Evolutionary conservation across 2,888 invertebrate genomes (phyloP).

Genomic region (Mythimna albipuncta): DNA sequence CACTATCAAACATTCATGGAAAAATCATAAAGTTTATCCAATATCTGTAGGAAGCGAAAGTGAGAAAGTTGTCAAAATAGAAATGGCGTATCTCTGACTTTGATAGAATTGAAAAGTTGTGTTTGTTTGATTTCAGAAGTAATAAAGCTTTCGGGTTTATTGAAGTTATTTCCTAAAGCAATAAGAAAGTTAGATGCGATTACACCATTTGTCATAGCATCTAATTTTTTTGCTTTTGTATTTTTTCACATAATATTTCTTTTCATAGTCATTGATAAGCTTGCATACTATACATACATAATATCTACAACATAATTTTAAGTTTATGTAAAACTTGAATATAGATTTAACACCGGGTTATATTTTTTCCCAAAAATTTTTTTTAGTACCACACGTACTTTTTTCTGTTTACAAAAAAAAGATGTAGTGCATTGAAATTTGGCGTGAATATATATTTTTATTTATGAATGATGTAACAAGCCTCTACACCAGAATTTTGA

Average conservation of each 20-base stretch:
- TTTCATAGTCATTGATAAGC: not conserved
- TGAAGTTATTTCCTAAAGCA: slow-evolving; percentile 16
- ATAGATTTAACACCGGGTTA: too few relatives aligned
- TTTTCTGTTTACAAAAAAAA: too few relatives aligned
- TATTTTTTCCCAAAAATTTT: too few relatives aligned
- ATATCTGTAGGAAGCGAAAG: slow-evolving; percentile 36
- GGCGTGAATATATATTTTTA: too few relatives aligned
- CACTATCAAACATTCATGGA: slow-evolving; percentile 59
- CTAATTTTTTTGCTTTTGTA: not conserved
- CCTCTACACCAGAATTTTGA: too few relatives aligned
- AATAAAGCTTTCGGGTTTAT: slow-evolving; percentile 29
- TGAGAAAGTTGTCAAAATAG: slow-evolving; percentile 33
- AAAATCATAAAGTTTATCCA: slow-evolving; percentile 56
- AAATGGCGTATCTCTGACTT: slow-evolving; percentile 27
- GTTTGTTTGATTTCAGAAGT: slow-evolving; percentile 31
- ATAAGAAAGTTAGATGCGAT: slow-evolving; percentile 19
- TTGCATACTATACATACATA: too few relatives aligned
- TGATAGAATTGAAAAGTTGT: slow-evolving; percentile 50
- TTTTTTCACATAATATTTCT: not conserved
- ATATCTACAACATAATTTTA: too few relatives aligned
- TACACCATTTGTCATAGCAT: not conserved
- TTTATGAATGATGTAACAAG: too few relatives aligned
- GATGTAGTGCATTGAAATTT: too few relatives aligned
- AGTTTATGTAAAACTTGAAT: too few relatives aligned
- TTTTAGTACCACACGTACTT: too few relatives aligned